Base-by-base conservation (phyloP, 1,140 invertebrate species). In the Cyclargus thomasi region DNA sequence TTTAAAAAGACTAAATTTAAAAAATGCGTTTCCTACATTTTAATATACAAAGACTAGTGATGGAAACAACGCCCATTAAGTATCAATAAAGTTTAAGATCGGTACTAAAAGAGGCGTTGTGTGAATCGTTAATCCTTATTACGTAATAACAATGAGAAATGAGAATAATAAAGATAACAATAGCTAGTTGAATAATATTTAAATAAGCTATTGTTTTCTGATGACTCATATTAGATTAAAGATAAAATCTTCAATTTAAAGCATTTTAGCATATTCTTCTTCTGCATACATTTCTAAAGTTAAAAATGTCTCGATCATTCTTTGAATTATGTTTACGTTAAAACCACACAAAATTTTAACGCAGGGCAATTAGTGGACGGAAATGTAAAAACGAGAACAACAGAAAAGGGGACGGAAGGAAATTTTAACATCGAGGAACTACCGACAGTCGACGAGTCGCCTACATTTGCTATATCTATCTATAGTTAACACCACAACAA, bases 391-490 rank as follows among this genome's bases (percentile, higher is more conserved):
- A 11, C 55, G 18, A 6, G 21, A 21, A 59, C 55, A 59, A 59
- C 17, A 59, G 55, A 47, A 47, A 47, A 11, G 18, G 53, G 55
- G 20, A 59, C 55, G 55, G 55, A 59, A 59, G 55, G 55, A 59
- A 59, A 10, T 21, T n/a, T 18, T 11, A 20, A 59, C 55, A 18
- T 59, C 39, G 2, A 47, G 53, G n/a, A n/a, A 55, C 53, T 20
- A 20, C 53, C 53, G 53, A n/a, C n/a, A 17, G 53, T n/a, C 53
- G 5, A 18, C 16, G 53, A 8, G 39, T 47, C 39, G 39, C 39
- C 39, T 29, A 16, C 39, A 47, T 47, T 47, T 11, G 29, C 29
- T 6, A 35, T 11, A 47, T 47, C 36, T 39, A 39, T 39, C 3
- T 39, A 39, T 39, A 39, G 14, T 47, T 11, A 7, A n/a, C n/a